phyloP scores from a whole-genome alignment of 2,797 vertebrate genomes.

The Philypnodon macrostomus region DNA sequence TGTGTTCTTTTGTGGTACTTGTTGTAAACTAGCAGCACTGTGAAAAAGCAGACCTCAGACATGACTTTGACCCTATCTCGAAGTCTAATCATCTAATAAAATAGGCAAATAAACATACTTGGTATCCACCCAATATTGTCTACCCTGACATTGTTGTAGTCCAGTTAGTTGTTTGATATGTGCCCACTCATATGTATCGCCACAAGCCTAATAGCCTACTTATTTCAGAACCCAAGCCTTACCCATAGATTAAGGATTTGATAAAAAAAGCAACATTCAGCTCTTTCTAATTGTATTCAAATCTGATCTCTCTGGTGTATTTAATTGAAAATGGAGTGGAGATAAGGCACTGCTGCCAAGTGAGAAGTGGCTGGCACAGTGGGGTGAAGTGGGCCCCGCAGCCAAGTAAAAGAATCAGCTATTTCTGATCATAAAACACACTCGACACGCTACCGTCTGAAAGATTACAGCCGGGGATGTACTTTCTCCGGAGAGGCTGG shows the following conservation, averaged over 20 bases:
- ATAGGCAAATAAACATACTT: too few species aligned
- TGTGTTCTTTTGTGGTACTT: too few species aligned
- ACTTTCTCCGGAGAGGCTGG: too few species aligned
- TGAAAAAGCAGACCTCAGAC: too few species aligned
- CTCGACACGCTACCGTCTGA: conserved; percentile 26
- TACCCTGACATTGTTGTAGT: too few species aligned
- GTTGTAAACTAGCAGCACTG: too few species aligned
- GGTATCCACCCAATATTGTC: too few species aligned
- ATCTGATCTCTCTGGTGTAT: conserved; percentile 20
- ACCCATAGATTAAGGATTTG: conserved; percentile 18
- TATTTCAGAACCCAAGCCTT: conserved; percentile 42
- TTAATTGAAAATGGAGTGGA: conserved; percentile 33
- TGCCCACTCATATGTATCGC: too few species aligned
- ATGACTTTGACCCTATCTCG: too few species aligned
- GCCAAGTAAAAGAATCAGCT: conserved; percentile 35
- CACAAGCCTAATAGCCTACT: too few species aligned
- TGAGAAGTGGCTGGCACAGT: conserved; percentile 15
- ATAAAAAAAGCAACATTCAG: conserved; percentile 12
- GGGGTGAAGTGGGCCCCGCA: conserved; percentile 31
- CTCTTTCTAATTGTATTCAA: conserved; percentile 30
- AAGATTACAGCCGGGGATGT: conserved; percentile 5
- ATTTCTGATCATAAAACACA: conserved; percentile 39
- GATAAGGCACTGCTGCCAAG: conserved; percentile 33
- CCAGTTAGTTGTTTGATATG: too few species aligned
- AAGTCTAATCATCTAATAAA: too few species aligned